These are phyloP conservation scores for Meandrusa payeni DNA, from an alignment of 2,888 invertebrate genomes.

Conservation along the genomic window DNA sequence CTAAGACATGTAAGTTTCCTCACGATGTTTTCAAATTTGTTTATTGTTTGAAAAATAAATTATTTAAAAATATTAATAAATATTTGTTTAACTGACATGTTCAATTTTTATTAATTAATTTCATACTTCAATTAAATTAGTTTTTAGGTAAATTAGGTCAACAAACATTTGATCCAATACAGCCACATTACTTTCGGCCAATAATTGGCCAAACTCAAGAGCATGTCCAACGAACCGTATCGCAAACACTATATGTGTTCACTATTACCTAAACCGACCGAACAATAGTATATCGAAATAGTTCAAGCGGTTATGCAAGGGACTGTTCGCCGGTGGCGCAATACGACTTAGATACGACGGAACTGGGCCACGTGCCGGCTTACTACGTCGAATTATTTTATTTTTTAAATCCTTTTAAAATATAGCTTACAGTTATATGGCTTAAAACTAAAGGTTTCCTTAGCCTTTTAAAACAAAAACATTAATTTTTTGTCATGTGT, in stretches of 20 bases:
- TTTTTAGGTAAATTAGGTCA: too few relatives aligned
- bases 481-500: too few relatives aligned
- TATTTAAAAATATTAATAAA: too few relatives aligned
- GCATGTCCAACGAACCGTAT: conserved; percentile 22
- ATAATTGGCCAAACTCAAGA: conserved; percentile 12
- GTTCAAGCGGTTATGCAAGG: conserved; percentile 67
- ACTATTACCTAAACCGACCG: conserved; percentile 38
- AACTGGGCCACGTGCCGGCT: conserved; percentile 62
- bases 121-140: too few relatives aligned
- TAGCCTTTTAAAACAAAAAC: too few relatives aligned
- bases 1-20: too few relatives aligned
- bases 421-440: too few relatives aligned
- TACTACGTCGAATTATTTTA: conserved; percentile 42
- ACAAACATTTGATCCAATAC: conserved; percentile 11
- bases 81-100: too few relatives aligned
- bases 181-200: neutral
- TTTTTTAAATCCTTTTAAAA: neutral
- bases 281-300: conserved; percentile 68
- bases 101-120: too few relatives aligned
- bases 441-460: too few relatives aligned
- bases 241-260: conserved; percentile 25
- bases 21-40: too few relatives aligned
- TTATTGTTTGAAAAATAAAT: too few relatives aligned
- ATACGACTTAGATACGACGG: conserved; percentile 55
- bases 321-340: conserved; percentile 55